Evolutionary conservation across 2,888 invertebrate species (phyloP), one percentile per base, ranked within the genome.

Genomic region (Cataglyphis rosenhaueri): DNA sequence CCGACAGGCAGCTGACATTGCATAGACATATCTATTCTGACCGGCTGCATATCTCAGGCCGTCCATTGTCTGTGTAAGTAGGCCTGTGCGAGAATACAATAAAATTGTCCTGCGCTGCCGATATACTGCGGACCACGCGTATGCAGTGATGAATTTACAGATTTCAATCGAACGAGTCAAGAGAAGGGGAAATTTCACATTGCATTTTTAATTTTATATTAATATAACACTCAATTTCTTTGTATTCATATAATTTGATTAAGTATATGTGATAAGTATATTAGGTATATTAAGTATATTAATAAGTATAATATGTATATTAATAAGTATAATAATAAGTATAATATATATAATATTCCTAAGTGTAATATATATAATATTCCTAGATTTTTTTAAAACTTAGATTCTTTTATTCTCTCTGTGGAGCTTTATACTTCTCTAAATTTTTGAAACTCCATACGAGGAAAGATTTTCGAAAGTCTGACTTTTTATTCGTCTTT

Each of bases 21-120:
- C 85, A 85, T 83, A 83, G 87, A 83, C 83, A 62, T 87, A 84
- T 88, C 86, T 86, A 81, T 88, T 86, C 86, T 74, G 76, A 87
- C 84, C 78, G 84, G 83, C 85, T 85, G 82, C 86, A 85, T 89
- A 88, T 89, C 88, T 85, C 79, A 65, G 64, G 65, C 76, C 57
- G 38, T 68, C 83, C 87, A 89, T 89, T 86, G 88, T 89, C 83
- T 84, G 76, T 84, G 83, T 85, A 88, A 87, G 89, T 89, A 89
- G 87, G 87, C 85, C 85, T 88, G 85, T 86, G 83, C 85, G 81
- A 85, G 89, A 89, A 89, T 89, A 88, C 88, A 86, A 89, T 89
- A 85, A 89, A 89, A 89, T 87, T 83, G 61, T 83, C 48, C 64
- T 55, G 10, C 25, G 61, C 48, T 38, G 44, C 21, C n/a, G 66